These are phyloP conservation scores for Ciconia maguari DNA, from an alignment of 2,113 vertebrate genomes.

Conservation along the genomic window DNA sequence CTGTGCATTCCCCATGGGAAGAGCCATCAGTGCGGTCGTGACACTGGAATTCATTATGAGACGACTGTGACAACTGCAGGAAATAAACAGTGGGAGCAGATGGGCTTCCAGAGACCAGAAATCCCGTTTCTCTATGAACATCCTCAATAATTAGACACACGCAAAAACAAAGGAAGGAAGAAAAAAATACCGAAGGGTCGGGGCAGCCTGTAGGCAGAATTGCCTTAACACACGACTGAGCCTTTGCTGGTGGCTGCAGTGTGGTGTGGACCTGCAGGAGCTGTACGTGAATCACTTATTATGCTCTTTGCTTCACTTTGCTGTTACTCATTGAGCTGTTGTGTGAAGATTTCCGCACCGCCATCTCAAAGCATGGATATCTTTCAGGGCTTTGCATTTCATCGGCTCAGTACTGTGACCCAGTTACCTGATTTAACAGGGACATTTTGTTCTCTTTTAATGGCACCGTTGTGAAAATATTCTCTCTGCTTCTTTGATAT, in stretches of 20 bases:
- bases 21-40: neutral
- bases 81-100: conserved; percentile 51
- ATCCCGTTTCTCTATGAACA: neutral
- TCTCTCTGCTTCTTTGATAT: neutral
- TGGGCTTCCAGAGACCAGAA: conserved; percentile 35
- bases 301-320: neutral
- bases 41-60: neutral
- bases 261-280: neutral
- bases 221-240: neutral
- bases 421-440: neutral
- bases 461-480: neutral
- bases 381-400: neutral
- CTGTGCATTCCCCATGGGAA: neutral
- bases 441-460: neutral
- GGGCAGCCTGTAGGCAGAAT: neutral
- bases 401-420: neutral
- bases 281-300: neutral
- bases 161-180: neutral
- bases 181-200: neutral
- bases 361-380: neutral
- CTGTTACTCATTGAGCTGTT: neutral
- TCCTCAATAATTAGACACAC: neutral
- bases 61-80: neutral
- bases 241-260: neutral
- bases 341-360: neutral